Evolutionary conservation across 1,140 invertebrate species (phyloP).

Genomic region (Berghia stephanieae): DNA sequence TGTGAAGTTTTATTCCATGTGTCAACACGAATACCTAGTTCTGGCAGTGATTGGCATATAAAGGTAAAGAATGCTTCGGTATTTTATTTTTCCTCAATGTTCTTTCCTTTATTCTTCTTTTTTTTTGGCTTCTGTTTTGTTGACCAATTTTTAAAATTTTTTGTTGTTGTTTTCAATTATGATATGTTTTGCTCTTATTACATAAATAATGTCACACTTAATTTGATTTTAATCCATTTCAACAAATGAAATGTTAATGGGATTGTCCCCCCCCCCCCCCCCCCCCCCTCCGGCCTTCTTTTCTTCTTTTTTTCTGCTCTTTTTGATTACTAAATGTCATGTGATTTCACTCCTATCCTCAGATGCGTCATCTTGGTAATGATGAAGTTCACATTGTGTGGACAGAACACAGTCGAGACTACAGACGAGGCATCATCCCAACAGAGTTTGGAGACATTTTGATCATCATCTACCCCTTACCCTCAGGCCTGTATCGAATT

Average conservation of each 20-base stretch:
- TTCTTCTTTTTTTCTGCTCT: too few relatives aligned
- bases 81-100: too few relatives aligned
- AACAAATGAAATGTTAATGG: too few relatives aligned
- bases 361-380: constrained; percentile 95
- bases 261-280: too few relatives aligned
- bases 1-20: constrained; percentile 94
- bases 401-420: constrained; percentile 96
- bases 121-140: background rate
- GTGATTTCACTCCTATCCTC: too few relatives aligned
- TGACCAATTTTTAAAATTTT: background rate
- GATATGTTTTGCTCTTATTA: background rate
- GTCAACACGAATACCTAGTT: constrained; percentile 92
- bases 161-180: background rate
- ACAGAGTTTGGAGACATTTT: constrained; percentile 99
- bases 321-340: too few relatives aligned
- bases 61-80: too few relatives aligned
- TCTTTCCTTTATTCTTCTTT: background rate
- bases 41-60: constrained; percentile 76
- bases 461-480: constrained; percentile 92
- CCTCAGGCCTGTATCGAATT: constrained; percentile 81
- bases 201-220: too few relatives aligned
- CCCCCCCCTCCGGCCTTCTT: too few relatives aligned
- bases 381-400: constrained; percentile 99
- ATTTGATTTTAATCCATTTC: too few relatives aligned
- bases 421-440: constrained; percentile 94